Percentiles rank a stretch among this genome's conserved stretches.
These are phyloP conservation scores for Congeria kusceri DNA, from an alignment of 2,888 invertebrate genomes.

Conservation along the genomic window DNA sequence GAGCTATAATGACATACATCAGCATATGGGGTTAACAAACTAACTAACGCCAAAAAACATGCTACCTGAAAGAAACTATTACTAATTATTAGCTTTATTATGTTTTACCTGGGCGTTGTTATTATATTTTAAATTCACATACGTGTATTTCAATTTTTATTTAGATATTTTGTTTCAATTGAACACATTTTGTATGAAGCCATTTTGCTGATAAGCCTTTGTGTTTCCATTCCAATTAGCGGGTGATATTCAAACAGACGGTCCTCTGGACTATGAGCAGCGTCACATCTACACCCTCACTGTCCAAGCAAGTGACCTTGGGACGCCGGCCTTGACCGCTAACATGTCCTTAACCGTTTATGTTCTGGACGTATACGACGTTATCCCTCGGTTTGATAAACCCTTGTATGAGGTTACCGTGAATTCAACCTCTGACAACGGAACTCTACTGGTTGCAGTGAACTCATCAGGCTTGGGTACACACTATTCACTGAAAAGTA, in stretches of 20 bases:
- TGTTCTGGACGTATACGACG: conserved; percentile 41
- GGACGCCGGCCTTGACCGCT: conserved; percentile 2
- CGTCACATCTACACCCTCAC: not conserved
- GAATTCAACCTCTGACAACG: too few relatives aligned
- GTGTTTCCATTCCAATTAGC: not conserved
- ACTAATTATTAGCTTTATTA: too few relatives aligned
- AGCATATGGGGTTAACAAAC: too few relatives aligned
- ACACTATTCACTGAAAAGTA: conserved; percentile 18
- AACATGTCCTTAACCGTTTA: conserved; percentile 19
- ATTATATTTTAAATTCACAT: too few relatives aligned
- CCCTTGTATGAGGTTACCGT: too few relatives aligned
- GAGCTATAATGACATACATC: too few relatives aligned
- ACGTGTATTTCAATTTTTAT: too few relatives aligned
- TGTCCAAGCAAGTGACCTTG: conserved; percentile 34
- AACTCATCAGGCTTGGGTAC: not conserved
- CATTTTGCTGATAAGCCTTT: too few relatives aligned
- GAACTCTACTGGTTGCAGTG: conserved; percentile 2
- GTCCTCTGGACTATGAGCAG: conserved; percentile 34
- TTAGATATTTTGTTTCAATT: not conserved
- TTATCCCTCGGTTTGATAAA: conserved; percentile 24
- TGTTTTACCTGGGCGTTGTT: too few relatives aligned
- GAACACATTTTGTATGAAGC: too few relatives aligned
- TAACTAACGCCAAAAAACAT: too few relatives aligned
- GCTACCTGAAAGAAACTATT: too few relatives aligned
- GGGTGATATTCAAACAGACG: conserved; percentile 17